These are phyloP conservation scores for Agelas oroides DNA, from an alignment of 37 sponge, comb jelly and placozoan species.

Conservation along the genomic window DNA sequence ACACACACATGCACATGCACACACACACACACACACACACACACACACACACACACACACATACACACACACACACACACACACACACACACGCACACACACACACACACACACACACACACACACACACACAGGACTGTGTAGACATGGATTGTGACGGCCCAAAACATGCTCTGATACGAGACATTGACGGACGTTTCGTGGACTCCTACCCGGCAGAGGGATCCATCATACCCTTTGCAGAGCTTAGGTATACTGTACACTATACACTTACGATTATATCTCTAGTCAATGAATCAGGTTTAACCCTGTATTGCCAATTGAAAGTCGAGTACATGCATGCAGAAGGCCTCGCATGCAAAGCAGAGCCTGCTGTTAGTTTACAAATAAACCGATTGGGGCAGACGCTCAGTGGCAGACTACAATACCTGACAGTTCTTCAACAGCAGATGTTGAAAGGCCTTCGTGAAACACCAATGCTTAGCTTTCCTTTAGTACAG, in stretches of 20 bases:
- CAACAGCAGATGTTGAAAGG: too few relatives aligned
- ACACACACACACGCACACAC: conserved; percentile 15
- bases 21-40: conserved; percentile 4
- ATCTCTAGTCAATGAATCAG: not conserved
- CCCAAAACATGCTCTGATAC: conserved; percentile 89
- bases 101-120: conserved; percentile 19
- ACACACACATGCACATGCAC: not conserved
- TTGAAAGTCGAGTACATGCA: not conserved
- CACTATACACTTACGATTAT: not conserved
- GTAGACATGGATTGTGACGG: conserved; percentile 99
- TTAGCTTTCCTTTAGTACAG: too few relatives aligned
- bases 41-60: conserved; percentile 12
- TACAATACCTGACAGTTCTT: too few relatives aligned
- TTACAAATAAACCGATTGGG: too few relatives aligned
- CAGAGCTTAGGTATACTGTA: conserved; percentile 74
- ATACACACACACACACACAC: conserved; percentile 8
- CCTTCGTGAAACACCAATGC: too few relatives aligned
- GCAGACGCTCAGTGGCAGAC: too few relatives aligned
- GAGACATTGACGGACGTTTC: conserved; percentile 89
- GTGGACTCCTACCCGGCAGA: conserved; percentile 39
- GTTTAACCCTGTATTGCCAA: too few relatives aligned
- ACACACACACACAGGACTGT: conserved; percentile 76
- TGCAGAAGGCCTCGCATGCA: too few relatives aligned
- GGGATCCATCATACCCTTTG: conserved; percentile 78
- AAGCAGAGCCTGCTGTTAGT: too few relatives aligned